Base-by-base conservation (phyloP, 2,888 invertebrate genomes). In the Oegoconia quadripuncta region DNA sequence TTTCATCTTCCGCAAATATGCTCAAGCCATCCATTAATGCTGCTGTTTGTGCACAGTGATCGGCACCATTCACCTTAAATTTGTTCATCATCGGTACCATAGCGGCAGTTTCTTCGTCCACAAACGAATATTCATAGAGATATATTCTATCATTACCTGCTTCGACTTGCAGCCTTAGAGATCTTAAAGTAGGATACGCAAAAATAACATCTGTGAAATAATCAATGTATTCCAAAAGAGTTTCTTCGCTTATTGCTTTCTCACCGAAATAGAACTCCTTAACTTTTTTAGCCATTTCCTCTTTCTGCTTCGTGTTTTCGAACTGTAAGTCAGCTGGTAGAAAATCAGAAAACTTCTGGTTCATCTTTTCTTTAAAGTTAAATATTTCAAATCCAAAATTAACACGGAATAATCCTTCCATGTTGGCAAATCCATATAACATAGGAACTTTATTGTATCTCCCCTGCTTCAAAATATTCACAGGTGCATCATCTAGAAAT, bases 271-370 rank as follows among this genome's bases (percentile, higher is more conserved):
- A 64, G 39, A 65, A 65, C 27, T 60, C 33, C 41, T 71, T 75
- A 0, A 73, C 37, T 33, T 41, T 17, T 12, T 55, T 36, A 1
- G 61, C 56, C 3, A 74, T 44, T 34, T 47, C 32, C 36, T 65
- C 51, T 42, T 45, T 70, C 39, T 74, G 50, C 17, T 47, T 30
- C 2, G 50, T 41, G 31, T 18, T 55, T 5, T 50, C 37, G 46
- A 71, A 71, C 26, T 59, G 39, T 3, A 80, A 48, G 35, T 78
- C 66, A 9, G 42, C 52, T 2, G 79, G 75, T 12, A 80, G 23
- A 36, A 74, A 79, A 12, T 75, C 64, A 0, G 69, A 59, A 53
- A 78, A 76, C 0, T 62, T 66, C n/a, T 59, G 42, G 52, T 72
- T 70, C 72, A 80, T 76, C n/a, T n/a, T n/a, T n/a, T n/a, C n/a